phyloP scores from a whole-genome alignment of 1,140 invertebrate species.

The Scaptomyza hsui region DNA sequence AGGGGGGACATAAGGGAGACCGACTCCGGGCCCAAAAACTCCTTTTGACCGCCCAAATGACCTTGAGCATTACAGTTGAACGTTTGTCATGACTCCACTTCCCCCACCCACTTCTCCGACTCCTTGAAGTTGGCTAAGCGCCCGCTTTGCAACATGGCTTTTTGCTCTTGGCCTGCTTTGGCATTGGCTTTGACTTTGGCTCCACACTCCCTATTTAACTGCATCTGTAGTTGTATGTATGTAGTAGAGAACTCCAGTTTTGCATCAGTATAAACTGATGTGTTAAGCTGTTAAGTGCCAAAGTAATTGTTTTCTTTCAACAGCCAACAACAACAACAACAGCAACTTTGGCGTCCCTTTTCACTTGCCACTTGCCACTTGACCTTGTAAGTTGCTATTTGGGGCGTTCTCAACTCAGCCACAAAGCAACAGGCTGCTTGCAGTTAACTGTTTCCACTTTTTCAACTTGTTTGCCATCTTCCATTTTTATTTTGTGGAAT shows the following conservation, averaged over 20 bases:
- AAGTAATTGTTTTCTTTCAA: constrained; percentile 83
- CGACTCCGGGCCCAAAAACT: constrained; percentile 39
- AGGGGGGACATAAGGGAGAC: too few species aligned
- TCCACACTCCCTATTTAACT: constrained; percentile 3
- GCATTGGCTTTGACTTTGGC: constrained; percentile 32
- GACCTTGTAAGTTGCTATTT: constrained; percentile 50
- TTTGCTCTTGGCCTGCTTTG: too few species aligned
- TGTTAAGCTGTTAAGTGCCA: constrained; percentile 83
- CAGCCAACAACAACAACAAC: constrained; percentile 44
- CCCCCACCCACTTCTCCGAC: neutral
- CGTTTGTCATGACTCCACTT: constrained; percentile 47
- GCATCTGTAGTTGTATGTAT: neutral
- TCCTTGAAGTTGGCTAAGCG: constrained; percentile 35
- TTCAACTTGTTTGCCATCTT: constrained; percentile 1
- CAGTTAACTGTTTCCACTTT: constrained; percentile 19
- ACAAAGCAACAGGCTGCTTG: constrained; percentile 6
- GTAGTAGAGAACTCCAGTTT: constrained; percentile 45
- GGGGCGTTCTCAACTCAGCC: neutral
- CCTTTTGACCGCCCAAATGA: constrained; percentile 65
- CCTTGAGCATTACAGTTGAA: constrained; percentile 76
- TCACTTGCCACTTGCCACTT: constrained; percentile 78
- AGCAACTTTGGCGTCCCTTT: constrained; percentile 59
- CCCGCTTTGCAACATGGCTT: constrained; percentile 9
- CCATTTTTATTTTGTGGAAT: neutral
- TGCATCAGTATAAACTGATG: constrained; percentile 74